Percentiles rank a stretch among this genome's conserved stretches.
Conservation (phyloP, 1,140 invertebrate species). For the Eueides isabella region DNA sequence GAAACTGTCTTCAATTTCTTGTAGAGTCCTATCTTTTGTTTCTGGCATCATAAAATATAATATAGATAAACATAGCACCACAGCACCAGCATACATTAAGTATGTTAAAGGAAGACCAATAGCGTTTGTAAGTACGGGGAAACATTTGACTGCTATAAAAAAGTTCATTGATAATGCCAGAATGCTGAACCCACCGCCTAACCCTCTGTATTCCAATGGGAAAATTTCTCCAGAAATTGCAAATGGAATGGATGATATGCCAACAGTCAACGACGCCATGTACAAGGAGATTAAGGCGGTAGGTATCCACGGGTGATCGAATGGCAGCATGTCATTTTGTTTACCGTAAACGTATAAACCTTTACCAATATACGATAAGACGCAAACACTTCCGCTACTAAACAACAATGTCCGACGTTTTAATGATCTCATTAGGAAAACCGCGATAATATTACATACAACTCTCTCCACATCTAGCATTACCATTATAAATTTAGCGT, state of each 20-base stretch:
- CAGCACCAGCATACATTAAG: conserved; percentile 60
- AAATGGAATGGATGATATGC: conserved; percentile 72
- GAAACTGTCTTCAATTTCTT: conserved; percentile 71
- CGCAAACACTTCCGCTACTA: conserved; percentile 57
- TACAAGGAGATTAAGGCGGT: conserved; percentile 63
- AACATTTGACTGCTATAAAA: conserved; percentile 70
- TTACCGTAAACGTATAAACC: conserved; percentile 62
- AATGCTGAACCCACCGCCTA: conserved; percentile 70
- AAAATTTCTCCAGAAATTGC: conserved; percentile 75
- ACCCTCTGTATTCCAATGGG: conserved; percentile 67
- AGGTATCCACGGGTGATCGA: conserved; percentile 63
- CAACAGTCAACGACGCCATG: conserved; percentile 72
- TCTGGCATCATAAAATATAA: conserved; percentile 70
- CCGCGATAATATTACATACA: conserved; percentile 66
- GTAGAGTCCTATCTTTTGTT: conserved; percentile 71
- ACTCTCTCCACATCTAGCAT: conserved; percentile 68
- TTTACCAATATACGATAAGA: conserved; percentile 66
- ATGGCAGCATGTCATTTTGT: conserved; percentile 50
- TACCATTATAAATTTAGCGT: conserved; percentile 69
- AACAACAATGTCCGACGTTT: conserved; percentile 69
- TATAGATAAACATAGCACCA: conserved; percentile 53
- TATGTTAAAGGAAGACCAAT: conserved; percentile 67
- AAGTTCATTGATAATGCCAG: conserved; percentile 66
- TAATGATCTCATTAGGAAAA: conserved; percentile 70
- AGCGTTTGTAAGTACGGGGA: conserved; percentile 57